Percentiles rank a stretch among this genome's conserved stretches.
phyloP scores from a whole-genome alignment of 2,888 invertebrate genomes.

The Agrochola lychnidis region DNA sequence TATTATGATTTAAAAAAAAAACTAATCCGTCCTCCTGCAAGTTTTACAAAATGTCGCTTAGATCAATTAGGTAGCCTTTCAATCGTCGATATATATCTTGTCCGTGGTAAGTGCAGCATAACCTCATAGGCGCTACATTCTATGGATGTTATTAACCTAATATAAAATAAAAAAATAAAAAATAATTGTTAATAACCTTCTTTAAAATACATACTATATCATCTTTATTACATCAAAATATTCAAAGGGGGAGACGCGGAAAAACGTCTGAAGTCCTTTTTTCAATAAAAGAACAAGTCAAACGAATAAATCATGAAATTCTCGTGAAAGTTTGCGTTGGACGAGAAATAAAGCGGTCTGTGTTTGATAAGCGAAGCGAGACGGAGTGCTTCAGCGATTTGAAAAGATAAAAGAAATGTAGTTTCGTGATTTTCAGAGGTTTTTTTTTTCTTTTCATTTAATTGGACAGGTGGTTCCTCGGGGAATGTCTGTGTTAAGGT shows the following conservation, averaged over 20 bases:
- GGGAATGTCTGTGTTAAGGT: not conserved
- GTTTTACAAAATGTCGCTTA: no score
- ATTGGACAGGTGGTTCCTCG: slow-evolving; percentile 48
- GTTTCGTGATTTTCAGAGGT: slow-evolving; percentile 33
- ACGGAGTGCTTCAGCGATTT: slow-evolving; percentile 55
- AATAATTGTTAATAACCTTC: no score
- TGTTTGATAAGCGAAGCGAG: slow-evolving; percentile 56
- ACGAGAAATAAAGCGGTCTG: slow-evolving; percentile 51
- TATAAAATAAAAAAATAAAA: no score
- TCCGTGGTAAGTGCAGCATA: not conserved
- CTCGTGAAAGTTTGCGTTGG: slow-evolving; percentile 66
- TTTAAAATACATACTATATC: slow-evolving; percentile 8
- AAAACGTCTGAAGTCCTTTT: slow-evolving; percentile 57
- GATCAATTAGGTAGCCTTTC: no score
- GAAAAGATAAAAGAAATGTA: slow-evolving; percentile 58
- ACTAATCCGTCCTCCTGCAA: no score
- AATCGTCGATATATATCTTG: not conserved
- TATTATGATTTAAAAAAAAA: no score
- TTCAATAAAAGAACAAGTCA: slow-evolving; percentile 67
- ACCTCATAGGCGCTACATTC: not conserved
- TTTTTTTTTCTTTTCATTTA: slow-evolving; percentile 45
- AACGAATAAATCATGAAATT: slow-evolving; percentile 71
- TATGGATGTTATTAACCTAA: not conserved
- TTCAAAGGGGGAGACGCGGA: slow-evolving; percentile 53
- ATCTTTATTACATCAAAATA: slow-evolving; percentile 47